A percentile compares a stretch with the other conserved stretches of the same genome.
Conservation (phyloP, 2,113 vertebrate species). For the Cyphomyrus discorhynchus region DNA sequence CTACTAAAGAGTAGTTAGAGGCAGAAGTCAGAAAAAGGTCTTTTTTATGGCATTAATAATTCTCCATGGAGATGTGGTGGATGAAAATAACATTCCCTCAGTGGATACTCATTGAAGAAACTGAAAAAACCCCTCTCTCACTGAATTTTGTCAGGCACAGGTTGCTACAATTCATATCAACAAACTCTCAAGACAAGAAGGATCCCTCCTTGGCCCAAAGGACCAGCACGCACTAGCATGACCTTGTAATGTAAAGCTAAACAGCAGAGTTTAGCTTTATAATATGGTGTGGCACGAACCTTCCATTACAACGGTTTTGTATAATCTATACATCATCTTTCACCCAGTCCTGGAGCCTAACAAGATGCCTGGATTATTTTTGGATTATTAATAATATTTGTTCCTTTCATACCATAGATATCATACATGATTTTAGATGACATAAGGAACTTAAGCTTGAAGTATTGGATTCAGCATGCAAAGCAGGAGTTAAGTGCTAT, state of each 20-base stretch:
- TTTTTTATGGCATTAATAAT: neutral
- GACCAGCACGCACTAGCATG: neutral
- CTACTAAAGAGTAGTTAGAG: neutral
- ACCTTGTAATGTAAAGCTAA: neutral
- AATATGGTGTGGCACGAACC: neutral
- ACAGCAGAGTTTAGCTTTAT: neutral
- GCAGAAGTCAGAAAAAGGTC: neutral
- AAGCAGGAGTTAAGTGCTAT: neutral
- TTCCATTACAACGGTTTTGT: neutral
- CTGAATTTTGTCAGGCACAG: neutral
- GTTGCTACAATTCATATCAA: neutral
- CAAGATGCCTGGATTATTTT: neutral
- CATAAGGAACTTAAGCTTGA: neutral
- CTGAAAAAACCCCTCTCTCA: neutral
- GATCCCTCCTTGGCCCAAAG: neutral
- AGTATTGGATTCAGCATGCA: neutral
- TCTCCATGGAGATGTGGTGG: neutral
- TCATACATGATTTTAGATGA: neutral
- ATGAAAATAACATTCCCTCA: conserved; percentile 8
- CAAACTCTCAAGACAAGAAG: neutral
- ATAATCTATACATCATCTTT: neutral
- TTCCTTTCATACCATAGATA: neutral
- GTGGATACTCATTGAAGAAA: neutral
- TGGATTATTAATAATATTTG: neutral
- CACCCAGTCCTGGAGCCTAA: neutral